Conservation (phyloP, 1,140 invertebrate species). For the Saccostrea glomerata region DNA sequence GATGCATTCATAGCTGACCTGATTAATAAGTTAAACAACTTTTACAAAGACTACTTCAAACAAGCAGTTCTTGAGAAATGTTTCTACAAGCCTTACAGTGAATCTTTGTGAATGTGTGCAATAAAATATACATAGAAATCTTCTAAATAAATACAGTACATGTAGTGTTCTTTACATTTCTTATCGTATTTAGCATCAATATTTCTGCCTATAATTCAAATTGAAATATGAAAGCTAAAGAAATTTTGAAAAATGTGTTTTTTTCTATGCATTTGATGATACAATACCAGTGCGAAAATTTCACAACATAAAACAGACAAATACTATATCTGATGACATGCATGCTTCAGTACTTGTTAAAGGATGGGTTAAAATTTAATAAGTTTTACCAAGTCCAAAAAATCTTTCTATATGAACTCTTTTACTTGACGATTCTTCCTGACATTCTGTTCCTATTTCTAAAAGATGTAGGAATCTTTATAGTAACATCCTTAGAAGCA, state of each 20-base stretch:
- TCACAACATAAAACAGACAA: constrained; percentile 42
- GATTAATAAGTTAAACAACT: constrained; percentile 20
- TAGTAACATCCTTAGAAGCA: too few species aligned
- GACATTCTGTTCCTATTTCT: too few species aligned
- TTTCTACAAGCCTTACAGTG: constrained; percentile 18
- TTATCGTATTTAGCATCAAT: too few species aligned
- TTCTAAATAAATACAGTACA: too few species aligned
- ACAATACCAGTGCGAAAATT: constrained; percentile 23
- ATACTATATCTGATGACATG: constrained; percentile 45
- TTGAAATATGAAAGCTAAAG: background rate
- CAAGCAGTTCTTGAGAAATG: constrained; percentile 39
- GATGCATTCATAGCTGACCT: constrained; percentile 47
- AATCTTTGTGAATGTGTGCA: background rate
- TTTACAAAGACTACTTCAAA: constrained; percentile 36
- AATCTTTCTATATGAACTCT: too few species aligned
- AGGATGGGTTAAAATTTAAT: constrained; percentile 49
- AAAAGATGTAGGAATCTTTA: too few species aligned
- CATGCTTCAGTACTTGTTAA: constrained; percentile 42
- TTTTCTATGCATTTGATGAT: too few species aligned
- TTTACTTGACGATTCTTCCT: too few species aligned
- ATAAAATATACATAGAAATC: background rate
- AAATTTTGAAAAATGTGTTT: too few species aligned
- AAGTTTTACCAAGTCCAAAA: constrained; percentile 41
- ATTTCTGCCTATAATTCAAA: too few species aligned
- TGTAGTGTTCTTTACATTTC: too few species aligned